phyloP scores from a whole-genome alignment of 2,113 vertebrate species.

The Eubucco bourcierii region DNA sequence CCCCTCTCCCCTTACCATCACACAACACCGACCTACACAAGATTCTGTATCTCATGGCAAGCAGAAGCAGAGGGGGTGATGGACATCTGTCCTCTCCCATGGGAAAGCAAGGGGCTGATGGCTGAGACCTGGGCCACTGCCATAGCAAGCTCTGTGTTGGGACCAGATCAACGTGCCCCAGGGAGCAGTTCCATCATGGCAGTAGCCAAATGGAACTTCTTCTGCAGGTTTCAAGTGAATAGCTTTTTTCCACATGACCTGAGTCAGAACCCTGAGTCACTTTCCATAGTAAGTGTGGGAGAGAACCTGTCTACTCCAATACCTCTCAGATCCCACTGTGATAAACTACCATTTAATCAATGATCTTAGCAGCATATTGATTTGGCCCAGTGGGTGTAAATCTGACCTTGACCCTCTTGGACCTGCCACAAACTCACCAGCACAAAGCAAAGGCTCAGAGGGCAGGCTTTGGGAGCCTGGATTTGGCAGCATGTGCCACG shows the following conservation, averaged over 20 bases:
- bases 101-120: not conserved
- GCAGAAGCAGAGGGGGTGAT: not conserved
- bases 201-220: not conserved
- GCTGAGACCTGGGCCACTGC: not conserved
- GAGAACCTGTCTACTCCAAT: not conserved
- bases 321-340: not conserved
- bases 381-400: not conserved
- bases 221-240: not conserved
- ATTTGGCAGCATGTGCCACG: not conserved
- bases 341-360: not conserved
- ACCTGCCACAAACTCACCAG: not conserved
- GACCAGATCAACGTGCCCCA: not conserved
- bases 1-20: not conserved
- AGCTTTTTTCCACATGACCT: not conserved
- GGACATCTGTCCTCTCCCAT: not conserved
- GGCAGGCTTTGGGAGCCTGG: not conserved
- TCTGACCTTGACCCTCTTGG: slow-evolving; percentile 10
- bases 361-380: not conserved
- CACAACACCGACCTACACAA: not conserved
- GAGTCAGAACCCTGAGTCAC: not conserved
- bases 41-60: not conserved
- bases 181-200: not conserved
- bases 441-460: not conserved
- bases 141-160: rapidly evolving
- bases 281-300: not conserved